Evolutionary conservation across 2,888 invertebrate species (phyloP).

Genomic region (Thecophora atra): DNA sequence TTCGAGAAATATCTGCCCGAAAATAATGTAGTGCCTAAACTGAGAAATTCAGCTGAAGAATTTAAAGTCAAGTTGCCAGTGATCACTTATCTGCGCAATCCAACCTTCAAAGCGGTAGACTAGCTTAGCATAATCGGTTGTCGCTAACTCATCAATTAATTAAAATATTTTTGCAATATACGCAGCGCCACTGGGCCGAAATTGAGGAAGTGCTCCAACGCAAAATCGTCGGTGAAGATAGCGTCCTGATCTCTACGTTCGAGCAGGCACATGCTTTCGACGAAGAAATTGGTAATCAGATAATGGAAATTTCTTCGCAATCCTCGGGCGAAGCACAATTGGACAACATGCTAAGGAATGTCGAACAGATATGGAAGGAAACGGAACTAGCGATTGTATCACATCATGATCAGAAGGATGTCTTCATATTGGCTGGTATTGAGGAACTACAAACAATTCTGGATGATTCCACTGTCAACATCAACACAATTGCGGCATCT

Average conservation of each 20-base stretch:
- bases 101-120: conserved; percentile 72
- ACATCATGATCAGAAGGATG: conserved; percentile 85
- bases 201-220: conserved; percentile 78
- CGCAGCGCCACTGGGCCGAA: conserved; percentile 82
- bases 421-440: conserved; percentile 82
- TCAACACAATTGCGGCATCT: conserved; percentile 88
- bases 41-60: conserved; percentile 80
- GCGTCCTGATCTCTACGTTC: conserved; percentile 74
- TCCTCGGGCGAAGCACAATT: conserved; percentile 89
- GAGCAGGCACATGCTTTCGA: conserved; percentile 80
- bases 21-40: conserved; percentile 80
- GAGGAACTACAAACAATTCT: conserved; percentile 84
- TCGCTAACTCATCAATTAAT: neutral
- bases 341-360: conserved; percentile 81
- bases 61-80: conserved; percentile 85
- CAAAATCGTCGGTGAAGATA: conserved; percentile 77
- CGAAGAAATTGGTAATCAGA: conserved; percentile 70
- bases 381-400: conserved; percentile 80
- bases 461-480: conserved; percentile 87
- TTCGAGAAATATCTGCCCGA: conserved; percentile 85
- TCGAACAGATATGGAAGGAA: conserved; percentile 85
- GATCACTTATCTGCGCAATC: conserved; percentile 82
- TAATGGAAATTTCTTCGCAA: conserved; percentile 87
- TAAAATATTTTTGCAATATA: neutral
- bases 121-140: neutral